Percentiles rank a stretch among this genome's conserved stretches.
Evolutionary conservation across 2,113 vertebrate species (phyloP).

Genomic region (Percina caprodes): DNA sequence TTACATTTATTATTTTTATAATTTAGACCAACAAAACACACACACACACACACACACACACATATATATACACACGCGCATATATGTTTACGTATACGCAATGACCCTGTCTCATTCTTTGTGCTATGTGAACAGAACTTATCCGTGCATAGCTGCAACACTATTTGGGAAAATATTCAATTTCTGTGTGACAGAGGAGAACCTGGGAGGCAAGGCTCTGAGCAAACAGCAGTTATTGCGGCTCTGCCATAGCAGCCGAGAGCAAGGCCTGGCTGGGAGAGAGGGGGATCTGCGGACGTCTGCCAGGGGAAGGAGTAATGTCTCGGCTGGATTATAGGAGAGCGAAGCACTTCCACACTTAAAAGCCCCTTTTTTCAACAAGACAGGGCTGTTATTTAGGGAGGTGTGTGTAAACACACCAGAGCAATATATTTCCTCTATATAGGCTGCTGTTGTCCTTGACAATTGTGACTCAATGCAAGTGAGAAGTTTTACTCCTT

Average conservation of each 20-base stretch:
- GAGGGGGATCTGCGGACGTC: constrained; percentile 80
- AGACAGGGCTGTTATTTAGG: constrained; percentile 84
- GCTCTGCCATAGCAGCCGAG: constrained; percentile 76
- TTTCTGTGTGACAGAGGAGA: constrained; percentile 81
- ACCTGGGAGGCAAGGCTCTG: constrained; percentile 80
- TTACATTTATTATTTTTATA: background rate
- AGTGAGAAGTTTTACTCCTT: constrained; percentile 50
- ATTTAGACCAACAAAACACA: constrained; percentile 18
- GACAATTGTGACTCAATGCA: constrained; percentile 60
- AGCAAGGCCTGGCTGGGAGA: constrained; percentile 74
- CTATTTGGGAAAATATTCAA: constrained; percentile 84
- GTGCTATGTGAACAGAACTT: constrained; percentile 72
- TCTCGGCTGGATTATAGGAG: constrained; percentile 84
- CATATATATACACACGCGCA: constrained; percentile 20
- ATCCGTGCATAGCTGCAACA: constrained; percentile 80
- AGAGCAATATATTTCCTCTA: constrained; percentile 65
- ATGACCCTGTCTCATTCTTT: constrained; percentile 55
- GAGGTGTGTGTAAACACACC: constrained; percentile 75
- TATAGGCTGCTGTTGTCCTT: constrained; percentile 64
- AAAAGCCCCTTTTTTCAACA: constrained; percentile 82
- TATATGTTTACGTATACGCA: background rate
- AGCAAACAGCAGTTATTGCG: constrained; percentile 84
- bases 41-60: constrained; percentile 33
- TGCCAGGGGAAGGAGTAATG: constrained; percentile 84
- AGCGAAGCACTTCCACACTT: constrained; percentile 79